Evolutionary conservation across 2,113 vertebrate species (phyloP).

Genomic region (Pungitius pungitius): DNA sequence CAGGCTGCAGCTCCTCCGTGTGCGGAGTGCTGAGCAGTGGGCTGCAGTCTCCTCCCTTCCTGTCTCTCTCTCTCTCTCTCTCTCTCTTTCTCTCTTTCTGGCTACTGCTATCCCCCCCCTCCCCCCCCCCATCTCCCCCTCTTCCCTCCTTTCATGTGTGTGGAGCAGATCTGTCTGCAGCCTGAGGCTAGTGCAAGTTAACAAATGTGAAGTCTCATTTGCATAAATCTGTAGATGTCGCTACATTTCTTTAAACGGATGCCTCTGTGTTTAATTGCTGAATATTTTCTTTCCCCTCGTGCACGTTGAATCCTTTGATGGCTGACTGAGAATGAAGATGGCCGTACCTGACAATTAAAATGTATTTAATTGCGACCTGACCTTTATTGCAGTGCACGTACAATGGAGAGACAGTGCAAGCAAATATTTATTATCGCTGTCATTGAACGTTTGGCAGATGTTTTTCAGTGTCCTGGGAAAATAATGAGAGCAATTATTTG

Average conservation of each 20-base stretch:
- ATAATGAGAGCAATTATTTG: background rate
- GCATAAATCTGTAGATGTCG: constrained; percentile 81
- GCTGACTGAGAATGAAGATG: constrained; percentile 23
- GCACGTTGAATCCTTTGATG: constrained; percentile 42
- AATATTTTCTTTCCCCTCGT: constrained; percentile 27
- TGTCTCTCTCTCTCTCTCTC: background rate
- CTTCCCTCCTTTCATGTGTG: constrained; percentile 66
- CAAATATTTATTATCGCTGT: constrained; percentile 12
- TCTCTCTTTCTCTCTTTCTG: background rate
- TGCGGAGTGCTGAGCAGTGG: constrained; percentile 80
- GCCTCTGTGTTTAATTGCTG: constrained; percentile 81
- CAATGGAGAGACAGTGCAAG: background rate
- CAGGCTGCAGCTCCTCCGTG: constrained; percentile 75
- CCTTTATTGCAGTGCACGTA: constrained; percentile 24
- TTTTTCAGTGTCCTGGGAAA: background rate
- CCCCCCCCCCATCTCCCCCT: background rate
- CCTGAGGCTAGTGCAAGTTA: constrained; percentile 82
- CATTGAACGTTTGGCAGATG: constrained; percentile 9
- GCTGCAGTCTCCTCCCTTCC: constrained; percentile 35
- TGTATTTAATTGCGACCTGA: constrained; percentile 47
- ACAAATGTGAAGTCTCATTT: constrained; percentile 83
- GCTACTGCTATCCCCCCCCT: background rate
- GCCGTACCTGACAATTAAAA: constrained; percentile 28
- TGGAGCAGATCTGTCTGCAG: constrained; percentile 80
- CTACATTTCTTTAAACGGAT: constrained; percentile 76